A percentile compares a stretch with the other conserved stretches of the same genome.
Evolutionary conservation across 2,888 invertebrate genomes (phyloP).

Genomic region (Stenotaenia linearis): DNA sequence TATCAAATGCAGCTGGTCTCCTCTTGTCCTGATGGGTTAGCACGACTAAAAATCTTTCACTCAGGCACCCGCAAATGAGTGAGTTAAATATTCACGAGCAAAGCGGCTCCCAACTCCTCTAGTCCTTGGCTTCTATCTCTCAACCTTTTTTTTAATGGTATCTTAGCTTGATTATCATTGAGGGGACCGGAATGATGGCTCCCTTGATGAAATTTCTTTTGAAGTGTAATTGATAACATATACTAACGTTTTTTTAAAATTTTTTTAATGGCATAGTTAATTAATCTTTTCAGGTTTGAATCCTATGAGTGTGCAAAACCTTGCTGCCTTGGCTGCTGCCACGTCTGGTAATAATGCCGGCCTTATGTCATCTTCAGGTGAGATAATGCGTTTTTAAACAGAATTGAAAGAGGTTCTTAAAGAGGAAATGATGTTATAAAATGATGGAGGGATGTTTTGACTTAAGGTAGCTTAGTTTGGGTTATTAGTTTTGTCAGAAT

Average conservation of each 20-base stretch:
- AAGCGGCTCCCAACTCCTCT: background rate
- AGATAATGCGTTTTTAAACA: conserved; percentile 34
- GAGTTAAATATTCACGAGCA: conserved; percentile 19
- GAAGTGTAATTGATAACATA: background rate
- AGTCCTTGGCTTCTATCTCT: background rate
- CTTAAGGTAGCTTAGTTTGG: background rate
- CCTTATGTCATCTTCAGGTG: conserved; percentile 54
- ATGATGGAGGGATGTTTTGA: background rate
- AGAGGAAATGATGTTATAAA: background rate
- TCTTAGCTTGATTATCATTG: conserved; percentile 9
- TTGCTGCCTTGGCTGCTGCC: conserved; percentile 82
- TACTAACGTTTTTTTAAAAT: background rate
- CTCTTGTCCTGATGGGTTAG: background rate
- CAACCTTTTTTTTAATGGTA: background rate
- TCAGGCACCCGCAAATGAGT: conserved; percentile 9
- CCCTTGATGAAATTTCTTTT: background rate
- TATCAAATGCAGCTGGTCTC: conserved; percentile 13
- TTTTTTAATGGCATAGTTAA: conserved; percentile 31
- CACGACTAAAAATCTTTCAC: conserved; percentile 17
- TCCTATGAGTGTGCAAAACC: conserved; percentile 83
- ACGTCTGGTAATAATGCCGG: conserved; percentile 53
- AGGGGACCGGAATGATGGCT: background rate
- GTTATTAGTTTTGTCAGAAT: no score
- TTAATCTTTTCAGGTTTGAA: conserved; percentile 42
- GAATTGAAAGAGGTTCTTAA: background rate